Evolutionary conservation across 2,797 vertebrate genomes (phyloP).

Genomic region (Pseudocheirus occidentalis): DNA sequence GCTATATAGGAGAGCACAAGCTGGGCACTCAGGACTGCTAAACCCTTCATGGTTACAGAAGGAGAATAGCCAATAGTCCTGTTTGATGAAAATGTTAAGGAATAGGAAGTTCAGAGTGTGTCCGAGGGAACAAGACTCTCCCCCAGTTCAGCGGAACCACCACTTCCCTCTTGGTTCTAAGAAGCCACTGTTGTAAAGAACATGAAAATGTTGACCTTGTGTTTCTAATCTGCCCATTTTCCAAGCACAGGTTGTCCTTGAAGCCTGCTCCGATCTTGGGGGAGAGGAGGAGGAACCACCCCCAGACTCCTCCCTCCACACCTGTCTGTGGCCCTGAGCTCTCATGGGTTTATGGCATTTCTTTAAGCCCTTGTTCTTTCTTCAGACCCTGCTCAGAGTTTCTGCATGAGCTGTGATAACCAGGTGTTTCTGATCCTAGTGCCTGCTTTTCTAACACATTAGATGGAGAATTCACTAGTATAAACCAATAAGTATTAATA

Average conservation of each 20-base stretch:
- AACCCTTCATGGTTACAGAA: neutral
- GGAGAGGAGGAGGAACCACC: neutral
- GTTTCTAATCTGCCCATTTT: neutral
- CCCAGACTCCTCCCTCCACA: neutral
- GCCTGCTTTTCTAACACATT: neutral
- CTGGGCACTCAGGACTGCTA: neutral
- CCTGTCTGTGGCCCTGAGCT: neutral
- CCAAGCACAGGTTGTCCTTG: neutral
- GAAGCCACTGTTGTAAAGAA: neutral
- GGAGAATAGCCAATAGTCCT: neutral
- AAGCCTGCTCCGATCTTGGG: neutral
- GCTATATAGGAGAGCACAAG: neutral
- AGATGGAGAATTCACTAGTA: neutral
- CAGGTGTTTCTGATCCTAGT: neutral
- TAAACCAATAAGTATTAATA: neutral
- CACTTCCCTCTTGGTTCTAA: neutral
- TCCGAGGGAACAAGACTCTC: neutral
- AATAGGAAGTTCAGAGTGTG: neutral
- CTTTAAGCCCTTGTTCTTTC: neutral
- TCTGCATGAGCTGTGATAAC: neutral
- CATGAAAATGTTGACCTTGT: neutral
- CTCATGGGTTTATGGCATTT: neutral
- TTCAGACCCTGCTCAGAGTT: neutral
- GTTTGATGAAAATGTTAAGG: neutral
- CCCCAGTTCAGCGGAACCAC: neutral